Conservation (phyloP, 2,113 vertebrate species). For the Pheucticus melanocephalus region DNA sequence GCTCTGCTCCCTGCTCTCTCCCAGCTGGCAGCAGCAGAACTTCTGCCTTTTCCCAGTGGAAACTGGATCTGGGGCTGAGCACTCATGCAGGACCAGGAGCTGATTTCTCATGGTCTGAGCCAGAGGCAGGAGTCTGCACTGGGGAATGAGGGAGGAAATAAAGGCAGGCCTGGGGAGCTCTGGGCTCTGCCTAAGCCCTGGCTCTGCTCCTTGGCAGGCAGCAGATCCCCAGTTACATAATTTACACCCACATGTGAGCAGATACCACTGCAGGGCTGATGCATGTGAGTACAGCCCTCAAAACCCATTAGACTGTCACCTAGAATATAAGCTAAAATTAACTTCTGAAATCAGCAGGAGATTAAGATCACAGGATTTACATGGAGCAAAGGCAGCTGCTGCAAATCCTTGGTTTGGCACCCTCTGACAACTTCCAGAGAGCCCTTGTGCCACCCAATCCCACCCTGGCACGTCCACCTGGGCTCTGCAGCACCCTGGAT, state of each 20-base stretch:
- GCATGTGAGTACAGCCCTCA: neutral
- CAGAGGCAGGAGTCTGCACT: neutral
- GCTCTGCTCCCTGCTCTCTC: neutral
- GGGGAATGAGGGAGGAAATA: neutral
- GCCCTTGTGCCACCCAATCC: neutral
- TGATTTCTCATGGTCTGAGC: neutral
- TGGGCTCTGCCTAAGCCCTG: neutral
- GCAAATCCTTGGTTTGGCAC: neutral
- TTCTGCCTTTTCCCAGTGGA: neutral
- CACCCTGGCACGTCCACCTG: neutral
- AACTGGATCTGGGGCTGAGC: neutral
- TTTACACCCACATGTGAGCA: neutral
- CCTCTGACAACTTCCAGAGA: neutral
- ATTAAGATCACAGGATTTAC: neutral
- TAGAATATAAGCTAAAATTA: conserved; percentile 13
- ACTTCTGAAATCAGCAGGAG: neutral
- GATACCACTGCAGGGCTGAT: neutral
- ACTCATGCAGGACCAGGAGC: neutral
- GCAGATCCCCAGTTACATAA: neutral
- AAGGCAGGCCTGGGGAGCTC: neutral
- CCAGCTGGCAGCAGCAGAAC: neutral
- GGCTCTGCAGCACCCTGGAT: neutral
- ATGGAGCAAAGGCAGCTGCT: neutral
- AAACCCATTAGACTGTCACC: conserved; percentile 48
- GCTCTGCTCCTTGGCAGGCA: neutral